These are phyloP conservation scores for Cantharis nigra DNA, from an alignment of 2,888 invertebrate species.

Conservation along the genomic window DNA sequence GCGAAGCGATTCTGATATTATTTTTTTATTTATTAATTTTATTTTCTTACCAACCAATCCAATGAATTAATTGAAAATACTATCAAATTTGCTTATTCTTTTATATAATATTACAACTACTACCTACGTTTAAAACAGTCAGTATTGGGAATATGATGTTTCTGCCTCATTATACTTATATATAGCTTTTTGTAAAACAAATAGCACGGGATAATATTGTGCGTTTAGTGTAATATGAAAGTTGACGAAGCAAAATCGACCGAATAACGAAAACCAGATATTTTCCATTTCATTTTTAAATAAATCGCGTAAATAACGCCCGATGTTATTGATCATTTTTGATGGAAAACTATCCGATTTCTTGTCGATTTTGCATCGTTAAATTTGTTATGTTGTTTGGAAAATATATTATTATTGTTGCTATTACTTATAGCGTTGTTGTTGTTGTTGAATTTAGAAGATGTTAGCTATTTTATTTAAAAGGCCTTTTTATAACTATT, in stretches of 20 bases:
- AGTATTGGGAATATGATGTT: slow-evolving; percentile 7
- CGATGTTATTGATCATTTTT: not conserved
- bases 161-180: slow-evolving; percentile 18
- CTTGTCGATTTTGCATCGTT: slow-evolving; percentile 51
- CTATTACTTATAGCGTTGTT: slow-evolving; percentile 53
- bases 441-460: slow-evolving; percentile 50
- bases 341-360: not conserved
- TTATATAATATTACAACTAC: not conserved
- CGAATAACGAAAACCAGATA: not conserved
- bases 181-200: slow-evolving; percentile 24
- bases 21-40: too few relatives aligned
- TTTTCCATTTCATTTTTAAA: not conserved
- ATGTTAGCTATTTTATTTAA: slow-evolving; percentile 32
- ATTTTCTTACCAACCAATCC: not conserved
- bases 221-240: slow-evolving; percentile 27
- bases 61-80: not conserved
- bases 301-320: not conserved
- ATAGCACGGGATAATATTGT: slow-evolving; percentile 26
- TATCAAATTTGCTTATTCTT: not conserved
- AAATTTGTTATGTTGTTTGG: slow-evolving; percentile 52
- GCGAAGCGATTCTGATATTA: too few relatives aligned
- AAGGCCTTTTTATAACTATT: slow-evolving; percentile 28
- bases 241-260: slow-evolving; percentile 22
- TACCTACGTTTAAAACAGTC: not conserved
- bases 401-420: slow-evolving; percentile 55